These are phyloP conservation scores for Rhogogaster chlorosoma DNA, from an alignment of 2,888 invertebrate genomes.

Conservation along the genomic window DNA sequence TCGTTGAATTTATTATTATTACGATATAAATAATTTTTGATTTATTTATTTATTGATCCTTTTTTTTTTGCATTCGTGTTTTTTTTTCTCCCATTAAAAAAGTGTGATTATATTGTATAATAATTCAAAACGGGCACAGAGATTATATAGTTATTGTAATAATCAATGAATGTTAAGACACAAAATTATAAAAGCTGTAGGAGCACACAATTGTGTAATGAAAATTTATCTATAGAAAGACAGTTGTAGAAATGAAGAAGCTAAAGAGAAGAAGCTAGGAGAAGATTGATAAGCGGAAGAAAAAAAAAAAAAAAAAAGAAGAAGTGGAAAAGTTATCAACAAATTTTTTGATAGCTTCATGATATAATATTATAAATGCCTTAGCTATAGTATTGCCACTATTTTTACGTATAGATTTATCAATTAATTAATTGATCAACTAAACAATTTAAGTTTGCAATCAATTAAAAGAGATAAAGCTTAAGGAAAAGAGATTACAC, in stretches of 20 bases:
- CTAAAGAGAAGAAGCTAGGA: neutral
- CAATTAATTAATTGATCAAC: neutral
- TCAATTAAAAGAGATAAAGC: neutral
- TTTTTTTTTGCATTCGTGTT: no score
- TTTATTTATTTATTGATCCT: neutral
- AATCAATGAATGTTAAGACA: conserved; percentile 6
- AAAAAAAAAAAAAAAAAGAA: neutral
- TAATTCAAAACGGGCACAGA: conserved; percentile 11
- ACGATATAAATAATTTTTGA: neutral
- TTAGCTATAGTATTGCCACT: conserved; percentile 44
- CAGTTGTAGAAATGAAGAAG: neutral
- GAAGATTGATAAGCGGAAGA: neutral
- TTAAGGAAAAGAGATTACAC: neutral
- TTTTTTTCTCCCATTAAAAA: neutral
- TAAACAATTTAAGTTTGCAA: neutral
- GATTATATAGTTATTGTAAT: neutral
- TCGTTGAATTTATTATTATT: no score
- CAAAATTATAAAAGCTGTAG: neutral
- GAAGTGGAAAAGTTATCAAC: neutral
- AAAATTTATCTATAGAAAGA: neutral
- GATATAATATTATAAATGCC: conserved; percentile 18
- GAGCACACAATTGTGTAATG: neutral
- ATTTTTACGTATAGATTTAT: conserved; percentile 27
- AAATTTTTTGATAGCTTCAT: conserved; percentile 5
- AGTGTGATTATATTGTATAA: neutral